Evolutionary conservation across 2,888 invertebrate species (phyloP).

Genomic region (Agrochola litura): DNA sequence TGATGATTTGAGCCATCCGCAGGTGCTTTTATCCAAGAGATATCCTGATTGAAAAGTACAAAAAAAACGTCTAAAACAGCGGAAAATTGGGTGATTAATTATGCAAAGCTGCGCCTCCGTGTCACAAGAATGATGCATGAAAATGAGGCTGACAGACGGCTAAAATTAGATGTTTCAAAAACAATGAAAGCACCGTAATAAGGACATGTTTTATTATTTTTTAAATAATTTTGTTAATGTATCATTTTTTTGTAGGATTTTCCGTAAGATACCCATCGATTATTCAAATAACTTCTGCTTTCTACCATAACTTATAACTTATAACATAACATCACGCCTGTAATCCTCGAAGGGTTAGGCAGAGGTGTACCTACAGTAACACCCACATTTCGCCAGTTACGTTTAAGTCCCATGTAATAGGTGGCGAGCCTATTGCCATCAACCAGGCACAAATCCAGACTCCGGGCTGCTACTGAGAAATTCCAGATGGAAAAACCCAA

Average conservation of each 20-base stretch:
- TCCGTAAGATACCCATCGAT: not conserved
- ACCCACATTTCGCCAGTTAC: too few relatives aligned
- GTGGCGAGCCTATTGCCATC: too few relatives aligned
- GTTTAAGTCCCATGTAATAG: too few relatives aligned
- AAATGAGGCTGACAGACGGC: conserved; percentile 38
- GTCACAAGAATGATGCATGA: conserved; percentile 49
- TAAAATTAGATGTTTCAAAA: conserved; percentile 45
- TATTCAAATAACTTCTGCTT: not conserved
- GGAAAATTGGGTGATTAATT: conserved; percentile 55
- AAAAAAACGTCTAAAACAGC: conserved; percentile 17
- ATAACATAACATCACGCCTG: too few relatives aligned
- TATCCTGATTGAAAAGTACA: conserved; percentile 30
- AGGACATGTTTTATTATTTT: conserved; percentile 15
- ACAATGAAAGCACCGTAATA: conserved; percentile 27
- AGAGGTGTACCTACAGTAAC: too few relatives aligned
- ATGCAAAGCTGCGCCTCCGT: conserved; percentile 47
- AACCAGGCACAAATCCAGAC: too few relatives aligned
- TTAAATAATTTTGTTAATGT: conserved; percentile 7
- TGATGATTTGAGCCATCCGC: conserved; percentile 20
- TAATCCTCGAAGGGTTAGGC: too few relatives aligned
- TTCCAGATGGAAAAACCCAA: too few relatives aligned
- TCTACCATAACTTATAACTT: too few relatives aligned
- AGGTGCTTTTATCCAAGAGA: conserved; percentile 23
- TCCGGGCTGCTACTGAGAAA: too few relatives aligned
- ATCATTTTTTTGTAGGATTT: conserved; percentile 4